phyloP scores from a whole-genome alignment of 2,888 invertebrate genomes.

The Cetonia aurata region DNA sequence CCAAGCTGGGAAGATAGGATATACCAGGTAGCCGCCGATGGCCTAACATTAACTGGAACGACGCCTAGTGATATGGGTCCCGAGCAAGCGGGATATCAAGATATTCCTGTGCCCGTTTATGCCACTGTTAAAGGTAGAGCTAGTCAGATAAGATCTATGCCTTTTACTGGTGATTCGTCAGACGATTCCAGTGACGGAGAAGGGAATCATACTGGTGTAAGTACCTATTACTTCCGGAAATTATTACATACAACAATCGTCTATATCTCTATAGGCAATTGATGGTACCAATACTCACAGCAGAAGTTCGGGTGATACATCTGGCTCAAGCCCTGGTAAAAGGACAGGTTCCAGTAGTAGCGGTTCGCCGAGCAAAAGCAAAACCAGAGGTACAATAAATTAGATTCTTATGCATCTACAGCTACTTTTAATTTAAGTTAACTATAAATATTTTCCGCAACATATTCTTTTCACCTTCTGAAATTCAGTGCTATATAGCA shows the following conservation, averaged over 20 bases:
- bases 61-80: conserved; percentile 65
- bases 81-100: conserved; percentile 84
- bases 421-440: too few relatives aligned
- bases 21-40: conserved; percentile 81
- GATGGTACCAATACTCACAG: conserved; percentile 77
- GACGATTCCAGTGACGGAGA: conserved; percentile 96
- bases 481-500: not conserved
- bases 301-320: conserved; percentile 88
- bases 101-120: conserved; percentile 94
- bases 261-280: conserved; percentile 57
- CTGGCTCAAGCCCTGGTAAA: conserved; percentile 87
- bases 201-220: conserved; percentile 69
- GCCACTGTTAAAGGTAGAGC: conserved; percentile 97
- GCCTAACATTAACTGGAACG: conserved; percentile 66
- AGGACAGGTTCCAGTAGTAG: conserved; percentile 76
- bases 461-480: too few relatives aligned
- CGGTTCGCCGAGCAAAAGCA: conserved; percentile 84
- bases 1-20: conserved; percentile 92
- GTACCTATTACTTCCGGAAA: conserved; percentile 32
- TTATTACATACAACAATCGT: not conserved
- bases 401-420: not conserved
- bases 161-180: conserved; percentile 94
- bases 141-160: conserved; percentile 95
- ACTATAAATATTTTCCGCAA: too few relatives aligned
- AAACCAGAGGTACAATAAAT: conserved; percentile 77